phyloP scores from a whole-genome alignment of 2,888 invertebrate genomes.

The Cephus pulcher region DNA sequence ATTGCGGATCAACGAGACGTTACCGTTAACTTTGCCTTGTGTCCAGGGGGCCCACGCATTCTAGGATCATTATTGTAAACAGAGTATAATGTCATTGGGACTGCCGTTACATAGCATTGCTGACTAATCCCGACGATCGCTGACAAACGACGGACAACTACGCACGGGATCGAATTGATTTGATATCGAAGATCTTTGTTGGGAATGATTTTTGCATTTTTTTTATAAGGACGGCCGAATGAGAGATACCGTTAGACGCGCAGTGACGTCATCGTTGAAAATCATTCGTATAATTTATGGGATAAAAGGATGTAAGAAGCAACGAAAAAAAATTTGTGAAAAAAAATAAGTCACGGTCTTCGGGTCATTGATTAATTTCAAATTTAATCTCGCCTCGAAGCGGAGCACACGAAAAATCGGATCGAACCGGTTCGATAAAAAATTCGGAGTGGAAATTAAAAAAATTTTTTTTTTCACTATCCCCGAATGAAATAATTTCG shows the following conservation, averaged over 20 bases:
- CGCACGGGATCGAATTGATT: background rate
- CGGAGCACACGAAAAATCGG: background rate
- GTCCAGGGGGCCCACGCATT: constrained; percentile 46
- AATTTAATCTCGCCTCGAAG: background rate
- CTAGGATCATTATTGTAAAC: constrained; percentile 47
- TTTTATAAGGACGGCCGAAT: background rate
- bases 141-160: constrained; percentile 38
- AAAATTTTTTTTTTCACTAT: too few species aligned
- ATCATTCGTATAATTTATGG: background rate
- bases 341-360: background rate
- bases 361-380: background rate
- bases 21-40: constrained; percentile 43
- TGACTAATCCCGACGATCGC: constrained; percentile 18
- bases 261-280: background rate
- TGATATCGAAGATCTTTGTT: background rate
- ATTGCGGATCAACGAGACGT: constrained; percentile 9
- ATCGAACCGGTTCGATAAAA: background rate
- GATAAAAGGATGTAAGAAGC: too few species aligned
- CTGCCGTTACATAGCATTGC: constrained; percentile 25
- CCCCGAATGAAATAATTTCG: too few species aligned
- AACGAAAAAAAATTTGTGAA: background rate
- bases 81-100: constrained; percentile 50
- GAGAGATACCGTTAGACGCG: background rate
- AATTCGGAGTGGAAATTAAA: too few species aligned
- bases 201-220: background rate